Conservation (phyloP, 2,888 invertebrate species). For the Eupithecia centaureata region DNA sequence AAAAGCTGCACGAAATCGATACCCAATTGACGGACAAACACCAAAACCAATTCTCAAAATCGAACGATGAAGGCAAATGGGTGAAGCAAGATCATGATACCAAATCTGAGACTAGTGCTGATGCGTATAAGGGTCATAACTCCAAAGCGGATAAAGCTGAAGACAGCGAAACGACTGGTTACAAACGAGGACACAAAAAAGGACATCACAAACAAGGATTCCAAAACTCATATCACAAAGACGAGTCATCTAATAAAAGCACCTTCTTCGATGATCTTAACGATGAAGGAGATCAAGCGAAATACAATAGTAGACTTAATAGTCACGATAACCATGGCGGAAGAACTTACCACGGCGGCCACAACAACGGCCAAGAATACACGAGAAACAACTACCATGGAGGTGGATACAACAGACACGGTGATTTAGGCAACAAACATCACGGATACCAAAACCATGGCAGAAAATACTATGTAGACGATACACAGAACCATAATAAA, state of each 20-base stretch:
- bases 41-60: conserved; percentile 75
- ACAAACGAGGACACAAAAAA: conserved; percentile 84
- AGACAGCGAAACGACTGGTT: conserved; percentile 70
- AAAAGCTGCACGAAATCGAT: conserved; percentile 76
- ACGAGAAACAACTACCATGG: conserved; percentile 69
- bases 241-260: conserved; percentile 87
- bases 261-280: conserved; percentile 87
- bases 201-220: conserved; percentile 88
- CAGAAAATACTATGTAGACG: conserved; percentile 77
- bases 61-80: conserved; percentile 76
- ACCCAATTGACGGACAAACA: conserved; percentile 72
- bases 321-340: conserved; percentile 73
- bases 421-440: conserved; percentile 72
- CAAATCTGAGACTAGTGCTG: conserved; percentile 74
- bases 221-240: conserved; percentile 88
- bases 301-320: conserved; percentile 72
- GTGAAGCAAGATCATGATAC: conserved; percentile 75
- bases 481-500: conserved; percentile 71
- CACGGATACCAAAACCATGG: conserved; percentile 73
- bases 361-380: conserved; percentile 74
- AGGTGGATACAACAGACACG: conserved; percentile 70
- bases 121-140: conserved; percentile 74
- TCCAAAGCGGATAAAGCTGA: conserved; percentile 75
- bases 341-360: conserved; percentile 71
- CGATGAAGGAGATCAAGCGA: conserved; percentile 77